A percentile compares a stretch with the other conserved stretches of the same genome.
Evolutionary conservation across 1,140 invertebrate genomes (phyloP).

Genomic region (Macrotrachela quadricornifera): DNA sequence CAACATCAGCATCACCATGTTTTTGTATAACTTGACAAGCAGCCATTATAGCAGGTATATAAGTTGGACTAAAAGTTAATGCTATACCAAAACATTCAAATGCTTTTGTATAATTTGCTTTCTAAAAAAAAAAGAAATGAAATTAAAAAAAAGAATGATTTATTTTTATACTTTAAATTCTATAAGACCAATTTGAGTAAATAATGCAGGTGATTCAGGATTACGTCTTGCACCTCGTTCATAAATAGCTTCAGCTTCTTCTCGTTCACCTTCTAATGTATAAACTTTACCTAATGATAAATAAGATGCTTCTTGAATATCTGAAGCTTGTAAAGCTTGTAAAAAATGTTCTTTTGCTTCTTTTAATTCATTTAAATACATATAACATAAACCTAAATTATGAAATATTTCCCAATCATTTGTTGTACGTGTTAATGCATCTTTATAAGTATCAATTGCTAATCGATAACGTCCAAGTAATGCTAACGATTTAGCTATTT

Average conservation of each 20-base stretch:
- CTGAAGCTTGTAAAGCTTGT: conserved; percentile 42
- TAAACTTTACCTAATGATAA: conserved; percentile 6
- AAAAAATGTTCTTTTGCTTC: conserved; percentile 48
- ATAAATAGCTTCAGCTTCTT: neutral
- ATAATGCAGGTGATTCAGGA: conserved; percentile 50
- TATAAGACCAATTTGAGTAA: conserved; percentile 51
- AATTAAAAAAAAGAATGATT: neutral
- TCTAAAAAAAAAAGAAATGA: conserved; percentile 22
- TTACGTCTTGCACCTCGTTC: conserved; percentile 31
- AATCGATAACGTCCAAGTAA: conserved; percentile 48
- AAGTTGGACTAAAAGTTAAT: conserved; percentile 45
- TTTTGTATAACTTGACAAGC: conserved; percentile 64
- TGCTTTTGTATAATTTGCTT: conserved; percentile 50
- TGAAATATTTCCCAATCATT: conserved; percentile 32
- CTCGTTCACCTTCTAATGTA: neutral
- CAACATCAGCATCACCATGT: conserved; percentile 58
- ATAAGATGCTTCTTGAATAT: conserved; percentile 38
- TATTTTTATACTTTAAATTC: conserved; percentile 40
- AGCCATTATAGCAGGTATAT: conserved; percentile 50
- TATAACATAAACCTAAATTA: conserved; percentile 43
- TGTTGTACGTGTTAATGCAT: conserved; percentile 44
- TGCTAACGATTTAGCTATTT: conserved; percentile 57
- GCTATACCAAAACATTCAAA: conserved; percentile 60
- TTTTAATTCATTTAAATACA: conserved; percentile 32
- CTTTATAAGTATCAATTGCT: conserved; percentile 51